Conservation (phyloP, 2,797 vertebrate genomes). For the Champsocephalus esox region DNA sequence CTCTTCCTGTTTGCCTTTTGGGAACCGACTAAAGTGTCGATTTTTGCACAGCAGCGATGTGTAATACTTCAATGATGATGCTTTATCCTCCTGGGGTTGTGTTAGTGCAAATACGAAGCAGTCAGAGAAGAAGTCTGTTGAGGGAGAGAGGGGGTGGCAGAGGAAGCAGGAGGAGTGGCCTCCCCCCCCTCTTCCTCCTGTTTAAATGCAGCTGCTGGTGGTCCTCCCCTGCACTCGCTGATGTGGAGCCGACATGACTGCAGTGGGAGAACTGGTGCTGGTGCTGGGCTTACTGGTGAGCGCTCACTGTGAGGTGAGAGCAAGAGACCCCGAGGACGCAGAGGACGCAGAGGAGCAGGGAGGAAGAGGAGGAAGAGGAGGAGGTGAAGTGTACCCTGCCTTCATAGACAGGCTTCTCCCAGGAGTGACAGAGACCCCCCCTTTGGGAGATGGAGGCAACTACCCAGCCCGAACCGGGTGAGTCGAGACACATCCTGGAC, state of each 20-base stretch:
- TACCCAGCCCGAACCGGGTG: slow-evolving; percentile 68
- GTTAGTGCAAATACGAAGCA: no score
- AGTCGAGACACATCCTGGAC: slow-evolving; percentile 51
- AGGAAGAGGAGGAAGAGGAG: neutral
- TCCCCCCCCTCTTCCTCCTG: slow-evolving; percentile 32
- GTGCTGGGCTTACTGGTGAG: slow-evolving; percentile 77
- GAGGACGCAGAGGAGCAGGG: slow-evolving; percentile 50
- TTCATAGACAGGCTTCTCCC: neutral
- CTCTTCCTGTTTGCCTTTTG: no score
- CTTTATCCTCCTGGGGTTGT: no score
- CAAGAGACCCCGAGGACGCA: slow-evolving; percentile 77
- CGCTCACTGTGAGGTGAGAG: slow-evolving; percentile 75
- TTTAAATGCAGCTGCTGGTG: slow-evolving; percentile 68
- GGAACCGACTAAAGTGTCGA: no score
- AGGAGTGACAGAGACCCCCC: slow-evolving; percentile 21
- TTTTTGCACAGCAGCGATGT: no score
- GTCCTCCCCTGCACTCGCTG: slow-evolving; percentile 27
- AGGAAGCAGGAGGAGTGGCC: slow-evolving; percentile 57
- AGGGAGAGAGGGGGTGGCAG: slow-evolving; percentile 4
- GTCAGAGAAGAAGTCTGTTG: neutral
- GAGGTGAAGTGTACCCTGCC: neutral
- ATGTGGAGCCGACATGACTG: slow-evolving; percentile 56
- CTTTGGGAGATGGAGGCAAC: slow-evolving; percentile 30
- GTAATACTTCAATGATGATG: no score
- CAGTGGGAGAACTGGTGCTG: slow-evolving; percentile 66